Base-by-base conservation (phyloP, 2,888 invertebrate species). In the Cetonia aurata region DNA sequence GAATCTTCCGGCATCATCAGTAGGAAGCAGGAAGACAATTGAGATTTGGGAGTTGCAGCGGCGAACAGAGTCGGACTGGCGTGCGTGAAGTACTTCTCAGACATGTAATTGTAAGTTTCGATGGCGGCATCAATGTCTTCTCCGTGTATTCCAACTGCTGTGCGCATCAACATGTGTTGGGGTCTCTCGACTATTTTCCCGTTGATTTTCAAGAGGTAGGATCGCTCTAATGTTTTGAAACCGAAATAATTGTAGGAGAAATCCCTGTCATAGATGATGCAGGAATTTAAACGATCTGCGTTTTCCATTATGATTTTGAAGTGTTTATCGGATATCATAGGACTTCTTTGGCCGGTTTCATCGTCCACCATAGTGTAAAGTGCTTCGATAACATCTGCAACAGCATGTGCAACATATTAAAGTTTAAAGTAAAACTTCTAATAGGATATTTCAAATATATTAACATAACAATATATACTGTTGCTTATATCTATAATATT, bases 121-220 rank as follows among this genome's bases (percentile, higher is more conserved):
- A 99, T 95, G 12, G 93, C 98, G 12, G 91, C 88, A 74, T 96
- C 95, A 72, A 99, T 93, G 81, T 99, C 95, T 76, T 96, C 93
- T 0, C 93, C 94, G 82, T 99, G 99, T 78, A 99, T 97, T 12
- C 98, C 99, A 72, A 99, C 93, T 2, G 99, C 87, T 0, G 98
- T 98, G 78, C 99, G 87, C 99, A 99, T 99, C 70, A 99, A 85
- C 98, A 99, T 96, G 80, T 99, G 98, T 81, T 99, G 99, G 0
- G 99, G 99, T 33, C 99, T 89, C 84, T 99, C 99, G 0, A 90
- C 97, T 62, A 98, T 93, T 89, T 96, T 96, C 0, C 93, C 93
- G 82, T 96, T 89, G 65, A 98, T 94, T 86, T 95, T 96, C 70
- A 99, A 85, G 75, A 99, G 86, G 84, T 99, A 99, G 0, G 98